Base-by-base conservation (phyloP, 2,797 vertebrate genomes). In the Mastacembelus armatus region DNA sequence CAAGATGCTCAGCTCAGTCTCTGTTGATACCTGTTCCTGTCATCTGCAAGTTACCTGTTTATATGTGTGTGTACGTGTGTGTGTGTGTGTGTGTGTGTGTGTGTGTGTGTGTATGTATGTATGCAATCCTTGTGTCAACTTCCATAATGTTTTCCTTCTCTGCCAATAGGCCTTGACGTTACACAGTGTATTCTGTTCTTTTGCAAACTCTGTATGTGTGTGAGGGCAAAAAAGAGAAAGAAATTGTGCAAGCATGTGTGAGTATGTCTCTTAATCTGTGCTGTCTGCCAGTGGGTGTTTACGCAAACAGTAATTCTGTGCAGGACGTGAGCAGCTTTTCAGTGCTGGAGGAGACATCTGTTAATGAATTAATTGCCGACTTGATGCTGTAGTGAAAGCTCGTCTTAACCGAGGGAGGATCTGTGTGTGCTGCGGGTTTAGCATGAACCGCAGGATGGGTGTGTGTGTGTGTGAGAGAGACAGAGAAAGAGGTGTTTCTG, bases 311-410 rank as follows among this genome's bases (percentile, higher is more conserved):
- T 78, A 67, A 72, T 75, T 74, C 67, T 69, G 73, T 75, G 67
- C 64, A 64, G 65, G 54, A 78, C 61, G 71, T 59, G 76, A 84
- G 78, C 71, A 75, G 66, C 61, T 66, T 69, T 74, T 81, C 69
- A 75, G 68, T 11, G 71, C 85, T 84, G 9, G 35, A 50, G 78
- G 85, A 76, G 54, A 77, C 74, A n/a, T 80, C 80, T 83, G 77
- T 81, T 90, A 89, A 89, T 89, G 58, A 89, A 88, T 88, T 84
- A 86, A 92, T 84, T 87, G 85, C 64, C 57, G 83, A 74, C 75
- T 85, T 83, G 80, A 84, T 85, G 80, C 74, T 22, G 56, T 43
- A 78, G 77, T 80, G 82, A 89, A 87, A 88, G 82, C 82, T 76
- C 10, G 51, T 78, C 80, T 83, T 58, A 76, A 78, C 56, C 19